These are phyloP conservation scores for Ophioderma brevispina DNA, from an alignment of 35 echinoderm and acorn worm species.

Conservation along the genomic window DNA sequence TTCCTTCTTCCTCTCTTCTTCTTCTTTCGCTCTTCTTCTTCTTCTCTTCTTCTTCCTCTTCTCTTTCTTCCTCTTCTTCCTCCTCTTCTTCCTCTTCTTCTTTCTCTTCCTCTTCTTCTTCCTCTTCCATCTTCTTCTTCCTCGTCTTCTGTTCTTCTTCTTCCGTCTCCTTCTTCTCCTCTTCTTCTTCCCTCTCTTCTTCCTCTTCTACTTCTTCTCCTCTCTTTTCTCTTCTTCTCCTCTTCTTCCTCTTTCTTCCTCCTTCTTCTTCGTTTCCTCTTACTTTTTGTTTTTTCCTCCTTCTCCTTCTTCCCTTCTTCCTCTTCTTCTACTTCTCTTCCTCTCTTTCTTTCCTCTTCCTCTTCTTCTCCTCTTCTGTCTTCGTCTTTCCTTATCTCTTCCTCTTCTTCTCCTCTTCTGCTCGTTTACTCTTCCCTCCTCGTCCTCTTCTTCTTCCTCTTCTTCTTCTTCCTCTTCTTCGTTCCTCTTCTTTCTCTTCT, in stretches of 20 bases:
- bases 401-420: not conserved
- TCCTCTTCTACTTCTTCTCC: not conserved
- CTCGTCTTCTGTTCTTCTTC: not conserved
- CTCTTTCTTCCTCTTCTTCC: slow-evolving; percentile 2
- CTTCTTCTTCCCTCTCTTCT: too few relatives aligned
- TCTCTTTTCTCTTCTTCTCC: not conserved
- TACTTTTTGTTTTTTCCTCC: too few relatives aligned
- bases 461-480: not conserved
- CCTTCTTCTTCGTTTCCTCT: too few relatives aligned
- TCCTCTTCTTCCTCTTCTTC: not conserved
- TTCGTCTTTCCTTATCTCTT: too few relatives aligned
- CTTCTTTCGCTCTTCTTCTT: too few relatives aligned
- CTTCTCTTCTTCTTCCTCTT: not conserved
- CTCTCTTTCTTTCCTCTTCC: not conserved
- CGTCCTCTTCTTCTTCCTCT: not conserved
- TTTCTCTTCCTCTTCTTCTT: not conserved
- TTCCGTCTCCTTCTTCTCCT: too few relatives aligned
- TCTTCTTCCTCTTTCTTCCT: slow-evolving; percentile 5
- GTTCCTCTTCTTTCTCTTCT: too few relatives aligned
- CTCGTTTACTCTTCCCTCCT: not conserved
- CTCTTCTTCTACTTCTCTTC: not conserved
- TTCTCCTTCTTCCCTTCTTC: not conserved
- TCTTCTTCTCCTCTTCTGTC: too few relatives aligned
- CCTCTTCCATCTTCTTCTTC: not conserved
- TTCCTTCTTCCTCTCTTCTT: too few relatives aligned